A percentile compares a stretch with the other conserved stretches of the same genome.
Evolutionary conservation across 2,888 invertebrate species (phyloP).

Genomic region (Macrophya alboannulata): DNA sequence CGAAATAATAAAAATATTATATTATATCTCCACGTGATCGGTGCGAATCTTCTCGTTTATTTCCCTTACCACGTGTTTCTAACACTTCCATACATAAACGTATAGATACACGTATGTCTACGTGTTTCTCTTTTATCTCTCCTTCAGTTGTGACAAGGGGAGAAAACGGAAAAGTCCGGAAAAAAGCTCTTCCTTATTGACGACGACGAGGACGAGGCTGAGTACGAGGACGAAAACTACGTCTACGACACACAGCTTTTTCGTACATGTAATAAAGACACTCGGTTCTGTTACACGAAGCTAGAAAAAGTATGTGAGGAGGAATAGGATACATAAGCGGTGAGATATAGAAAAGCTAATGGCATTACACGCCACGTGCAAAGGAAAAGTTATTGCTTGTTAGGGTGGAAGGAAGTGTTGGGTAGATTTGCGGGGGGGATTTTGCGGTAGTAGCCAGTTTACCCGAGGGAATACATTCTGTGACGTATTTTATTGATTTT

Average conservation of each 20-base stretch:
- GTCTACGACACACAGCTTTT: background rate
- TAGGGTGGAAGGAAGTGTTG: slow-evolving; percentile 48
- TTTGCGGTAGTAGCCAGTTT: background rate
- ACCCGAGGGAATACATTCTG: slow-evolving; percentile 28
- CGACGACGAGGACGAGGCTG: background rate
- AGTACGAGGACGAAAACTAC: background rate
- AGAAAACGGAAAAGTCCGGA: background rate
- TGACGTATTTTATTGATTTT: slow-evolving; percentile 49
- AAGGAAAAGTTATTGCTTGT: slow-evolving; percentile 52
- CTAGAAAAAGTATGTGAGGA: background rate
- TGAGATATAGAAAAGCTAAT: slow-evolving; percentile 22
- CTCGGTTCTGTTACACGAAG: background rate
- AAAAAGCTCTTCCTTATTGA: slow-evolving; percentile 3
- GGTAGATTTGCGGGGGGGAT: slow-evolving; percentile 1
- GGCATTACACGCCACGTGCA: slow-evolving; percentile 37
- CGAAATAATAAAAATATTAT: background rate
- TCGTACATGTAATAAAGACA: slow-evolving; percentile 23
- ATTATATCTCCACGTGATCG: background rate
- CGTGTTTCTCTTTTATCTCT: background rate
- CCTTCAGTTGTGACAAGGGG: background rate
- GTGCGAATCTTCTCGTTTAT: background rate
- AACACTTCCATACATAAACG: background rate
- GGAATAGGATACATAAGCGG: background rate
- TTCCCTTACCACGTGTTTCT: background rate
- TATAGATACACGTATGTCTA: background rate